Evolutionary conservation across 1,140 invertebrate genomes (phyloP).

Genomic region (Galendromus occidentalis): DNA sequence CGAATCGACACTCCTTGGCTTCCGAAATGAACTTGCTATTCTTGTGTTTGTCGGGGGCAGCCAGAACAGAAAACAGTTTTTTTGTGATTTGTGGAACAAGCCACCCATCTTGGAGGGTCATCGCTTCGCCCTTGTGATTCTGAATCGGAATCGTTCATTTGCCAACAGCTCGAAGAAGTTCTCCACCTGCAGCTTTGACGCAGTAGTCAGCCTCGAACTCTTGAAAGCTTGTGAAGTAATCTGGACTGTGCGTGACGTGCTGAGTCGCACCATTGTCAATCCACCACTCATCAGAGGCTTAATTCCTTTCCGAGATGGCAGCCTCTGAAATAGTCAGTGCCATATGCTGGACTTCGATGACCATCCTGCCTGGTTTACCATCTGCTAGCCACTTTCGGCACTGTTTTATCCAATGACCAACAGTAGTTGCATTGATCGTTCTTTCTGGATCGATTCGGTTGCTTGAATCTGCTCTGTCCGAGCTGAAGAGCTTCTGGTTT

Average conservation of each 20-base stretch:
- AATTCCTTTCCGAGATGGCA: not conserved
- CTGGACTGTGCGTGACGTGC: not conserved
- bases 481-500: not conserved
- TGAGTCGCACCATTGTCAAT: constrained; percentile 11
- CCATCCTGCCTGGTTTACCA: not conserved
- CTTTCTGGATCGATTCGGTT: not conserved
- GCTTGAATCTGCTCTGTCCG: not conserved
- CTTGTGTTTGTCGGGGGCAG: not conserved
- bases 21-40: constrained; percentile 11
- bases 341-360: not conserved
- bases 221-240: not conserved
- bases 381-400: not conserved
- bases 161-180: not conserved
- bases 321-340: not conserved
- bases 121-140: too few species aligned
- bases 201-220: not conserved
- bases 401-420: not conserved
- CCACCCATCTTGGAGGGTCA: not conserved
- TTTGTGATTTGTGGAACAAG: constrained; percentile 12
- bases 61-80: constrained; percentile 14
- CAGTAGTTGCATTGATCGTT: not conserved
- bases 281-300: not conserved
- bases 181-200: not conserved
- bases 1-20: constrained; percentile 1
- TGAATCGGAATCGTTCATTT: not conserved